Evolutionary conservation across 2,113 vertebrate genomes (phyloP).

Genomic region (Thomomys bottae): DNA sequence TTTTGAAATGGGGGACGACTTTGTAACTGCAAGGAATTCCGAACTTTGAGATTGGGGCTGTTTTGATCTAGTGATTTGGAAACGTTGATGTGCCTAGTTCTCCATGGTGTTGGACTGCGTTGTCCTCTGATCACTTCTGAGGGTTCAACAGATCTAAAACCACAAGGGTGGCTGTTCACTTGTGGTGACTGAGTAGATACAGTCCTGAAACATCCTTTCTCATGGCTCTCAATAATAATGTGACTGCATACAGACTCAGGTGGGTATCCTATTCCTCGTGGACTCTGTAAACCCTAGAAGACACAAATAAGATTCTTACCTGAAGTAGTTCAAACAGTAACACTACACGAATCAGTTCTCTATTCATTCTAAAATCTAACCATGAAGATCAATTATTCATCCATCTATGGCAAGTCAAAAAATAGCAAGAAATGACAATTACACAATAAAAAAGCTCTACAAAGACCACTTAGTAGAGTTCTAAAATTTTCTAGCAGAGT

Average conservation of each 20-base stretch:
- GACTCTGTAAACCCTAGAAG: conserved; percentile 76
- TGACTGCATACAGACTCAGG: conserved; percentile 57
- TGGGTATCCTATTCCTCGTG: neutral
- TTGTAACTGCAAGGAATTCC: conserved; percentile 11
- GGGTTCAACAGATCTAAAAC: conserved; percentile 13
- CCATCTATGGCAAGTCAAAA: conserved; percentile 19
- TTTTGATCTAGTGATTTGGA: conserved; percentile 38
- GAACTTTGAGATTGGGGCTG: conserved; percentile 16
- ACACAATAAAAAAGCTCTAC: conserved; percentile 34
- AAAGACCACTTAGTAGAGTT: conserved; percentile 12
- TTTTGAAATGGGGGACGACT: conserved; percentile 48
- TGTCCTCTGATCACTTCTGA: neutral
- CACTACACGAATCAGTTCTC: conserved; percentile 35
- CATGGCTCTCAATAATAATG: conserved; percentile 54
- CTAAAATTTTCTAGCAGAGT: conserved; percentile 39
- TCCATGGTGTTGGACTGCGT: neutral
- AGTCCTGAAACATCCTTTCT: conserved; percentile 15
- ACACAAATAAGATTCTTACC: conserved; percentile 50
- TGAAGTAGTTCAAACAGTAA: conserved; percentile 35
- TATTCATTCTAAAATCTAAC: neutral
- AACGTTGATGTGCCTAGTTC: conserved; percentile 37
- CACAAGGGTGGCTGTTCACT: neutral
- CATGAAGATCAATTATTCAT: neutral
- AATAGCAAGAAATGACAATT: conserved; percentile 37
- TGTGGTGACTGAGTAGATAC: conserved; percentile 55